Evolutionary conservation across 2,888 invertebrate species (phyloP), one percentile per base, ranked within the genome.

Genomic region (Acleris holmiana): DNA sequence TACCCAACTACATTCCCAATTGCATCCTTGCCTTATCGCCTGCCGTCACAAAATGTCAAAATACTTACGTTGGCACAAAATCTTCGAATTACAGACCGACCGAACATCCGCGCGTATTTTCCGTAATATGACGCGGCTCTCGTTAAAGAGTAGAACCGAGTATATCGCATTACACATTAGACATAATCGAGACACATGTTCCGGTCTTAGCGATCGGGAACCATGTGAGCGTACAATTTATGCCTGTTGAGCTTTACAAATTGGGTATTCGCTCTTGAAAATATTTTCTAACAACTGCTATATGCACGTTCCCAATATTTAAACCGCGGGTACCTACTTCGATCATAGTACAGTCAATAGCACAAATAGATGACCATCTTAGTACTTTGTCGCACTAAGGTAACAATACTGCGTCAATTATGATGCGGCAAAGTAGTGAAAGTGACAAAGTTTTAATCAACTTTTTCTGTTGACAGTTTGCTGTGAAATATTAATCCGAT

Each of bases 151-250:
- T 41, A 55, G 49, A 48, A 60, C 61, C 58, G 67, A 67, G 68
- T 71, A 69, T 73, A 74, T 74, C 75, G 71, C 69, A 69, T 77
- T 77, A 77, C 77, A 74, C 75, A 72, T 72, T 72, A 70, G 75
- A 72, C 81, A 75, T 82, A 81, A 82, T 82, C 80, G 81, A 82
- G 81, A 83, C 83, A 80, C 78, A 81, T 81, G 78, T 69, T 76
- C 74, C 67, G 71, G 71, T 71, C 75, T 77, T 77, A 72, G 72
- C 73, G 73, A 78, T 77, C 74, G 79, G 76, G 80, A 82, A 79
- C 78, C 82, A 80, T 73, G 50, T 56, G 35, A 53, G 58, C 64
- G 44, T 17, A 18, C 48, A 49, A 60, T 60, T 60, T 60, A 65
- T 60, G 64, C 53, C 25, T 57, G 59, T 59, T 64, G 58, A 64